phyloP scores from a whole-genome alignment of 2,888 invertebrate genomes.

The Amiota minor region DNA sequence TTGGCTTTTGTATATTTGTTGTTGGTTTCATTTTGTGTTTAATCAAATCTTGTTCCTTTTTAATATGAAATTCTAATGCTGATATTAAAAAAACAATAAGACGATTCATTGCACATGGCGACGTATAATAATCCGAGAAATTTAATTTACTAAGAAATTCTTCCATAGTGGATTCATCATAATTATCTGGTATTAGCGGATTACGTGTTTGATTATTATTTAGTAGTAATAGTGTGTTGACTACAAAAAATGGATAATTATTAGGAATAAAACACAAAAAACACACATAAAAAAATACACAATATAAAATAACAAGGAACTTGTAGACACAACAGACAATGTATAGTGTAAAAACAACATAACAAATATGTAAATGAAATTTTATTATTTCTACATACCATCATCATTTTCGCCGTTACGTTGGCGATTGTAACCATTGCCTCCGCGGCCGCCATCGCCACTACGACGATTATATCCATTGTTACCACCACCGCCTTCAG shows the following conservation, averaged over 20 bases:
- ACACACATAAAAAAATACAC: not conserved
- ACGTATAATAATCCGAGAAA: not conserved
- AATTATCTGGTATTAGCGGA: conserved; percentile 48
- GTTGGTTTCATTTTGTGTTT: conserved; percentile 14
- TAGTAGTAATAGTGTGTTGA: not conserved
- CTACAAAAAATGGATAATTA: not conserved
- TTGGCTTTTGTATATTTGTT: not conserved
- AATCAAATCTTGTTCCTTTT: conserved; percentile 23
- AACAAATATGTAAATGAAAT: not conserved
- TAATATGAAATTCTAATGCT: conserved; percentile 47
- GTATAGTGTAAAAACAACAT: not conserved
- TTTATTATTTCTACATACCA: conserved; percentile 18
- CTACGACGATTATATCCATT: conserved; percentile 27
- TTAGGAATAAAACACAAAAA: conserved; percentile 18
- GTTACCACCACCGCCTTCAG: not conserved
- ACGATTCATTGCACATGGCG: conserved; percentile 40
- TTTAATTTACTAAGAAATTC: conserved; percentile 47
- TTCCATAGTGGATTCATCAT: conserved; percentile 46
- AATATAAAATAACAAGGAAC: not conserved
- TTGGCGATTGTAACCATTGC: conserved; percentile 14
- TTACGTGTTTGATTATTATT: not conserved
- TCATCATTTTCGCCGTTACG: conserved; percentile 27
- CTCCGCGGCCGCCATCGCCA: conserved; percentile 26
- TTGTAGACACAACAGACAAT: not conserved
- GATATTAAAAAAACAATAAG: conserved; percentile 49